Evolutionary conservation across 2,888 invertebrate genomes (phyloP).

Genomic region (Dolichopus griseipennis): DNA sequence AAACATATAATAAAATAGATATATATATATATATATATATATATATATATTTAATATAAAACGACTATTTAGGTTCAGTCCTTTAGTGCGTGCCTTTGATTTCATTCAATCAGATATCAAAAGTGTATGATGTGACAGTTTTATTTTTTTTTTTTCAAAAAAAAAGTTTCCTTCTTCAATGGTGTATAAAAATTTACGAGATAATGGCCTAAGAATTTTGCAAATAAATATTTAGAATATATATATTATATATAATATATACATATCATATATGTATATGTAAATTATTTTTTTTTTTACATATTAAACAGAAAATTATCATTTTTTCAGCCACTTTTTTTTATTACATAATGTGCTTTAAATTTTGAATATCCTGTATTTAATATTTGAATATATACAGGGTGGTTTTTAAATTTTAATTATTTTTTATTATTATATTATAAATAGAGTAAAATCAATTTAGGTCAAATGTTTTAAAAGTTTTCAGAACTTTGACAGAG

Average conservation of each 20-base stretch:
- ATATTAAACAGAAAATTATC: too few relatives aligned
- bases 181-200: slow-evolving; percentile 6
- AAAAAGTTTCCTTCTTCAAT: neutral
- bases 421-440: too few relatives aligned
- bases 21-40: too few relatives aligned
- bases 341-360: slow-evolving; percentile 4
- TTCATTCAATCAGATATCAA: neutral
- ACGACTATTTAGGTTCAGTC: neutral
- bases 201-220: neutral
- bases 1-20: too few relatives aligned
- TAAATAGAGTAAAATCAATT: too few relatives aligned
- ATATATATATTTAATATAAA: too few relatives aligned
- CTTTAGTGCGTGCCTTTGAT: neutral
- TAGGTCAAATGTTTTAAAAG: too few relatives aligned
- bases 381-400: neutral
- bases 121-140: neutral
- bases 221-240: neutral
- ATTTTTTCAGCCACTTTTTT: neutral
- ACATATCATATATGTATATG: too few relatives aligned
- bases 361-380: neutral
- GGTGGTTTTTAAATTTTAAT: neutral
- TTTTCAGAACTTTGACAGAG: too few relatives aligned
- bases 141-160: neutral
- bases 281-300: neutral
- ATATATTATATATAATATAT: too few relatives aligned